phyloP scores from a whole-genome alignment of 2,797 vertebrate genomes.

The Eulemur rubriventer region DNA sequence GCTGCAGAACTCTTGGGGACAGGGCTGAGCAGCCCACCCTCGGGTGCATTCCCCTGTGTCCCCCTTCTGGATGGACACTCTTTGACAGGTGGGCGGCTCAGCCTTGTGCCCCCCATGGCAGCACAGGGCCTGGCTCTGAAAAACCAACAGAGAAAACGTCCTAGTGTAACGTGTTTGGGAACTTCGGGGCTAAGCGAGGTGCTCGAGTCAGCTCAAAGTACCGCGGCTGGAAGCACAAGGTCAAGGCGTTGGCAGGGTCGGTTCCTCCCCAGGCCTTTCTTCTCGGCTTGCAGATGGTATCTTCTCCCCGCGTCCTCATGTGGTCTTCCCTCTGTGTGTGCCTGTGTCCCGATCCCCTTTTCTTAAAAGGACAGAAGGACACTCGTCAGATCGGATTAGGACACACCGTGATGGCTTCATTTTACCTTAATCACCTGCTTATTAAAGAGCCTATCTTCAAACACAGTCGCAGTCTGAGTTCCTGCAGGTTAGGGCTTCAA shows the following conservation, averaged over 20 bases:
- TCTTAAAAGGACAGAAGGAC: neutral
- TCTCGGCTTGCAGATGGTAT: neutral
- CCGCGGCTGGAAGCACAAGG: neutral
- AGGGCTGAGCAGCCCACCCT: fast-evolving
- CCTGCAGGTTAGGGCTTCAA: no score
- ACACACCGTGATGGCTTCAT: neutral
- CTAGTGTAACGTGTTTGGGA: neutral
- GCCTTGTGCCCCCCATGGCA: neutral
- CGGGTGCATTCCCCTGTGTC: fast-evolving
- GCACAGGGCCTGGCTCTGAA: neutral
- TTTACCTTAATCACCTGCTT: neutral
- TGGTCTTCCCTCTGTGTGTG: neutral
- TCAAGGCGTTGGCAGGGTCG: neutral
- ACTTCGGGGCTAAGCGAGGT: neutral
- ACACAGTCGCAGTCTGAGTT: neutral
- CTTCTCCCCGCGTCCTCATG: neutral
- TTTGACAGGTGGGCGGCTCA: neutral
- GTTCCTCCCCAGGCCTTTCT: neutral
- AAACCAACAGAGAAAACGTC: neutral
- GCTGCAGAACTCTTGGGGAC: neutral
- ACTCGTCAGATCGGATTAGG: neutral
- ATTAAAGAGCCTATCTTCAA: neutral
- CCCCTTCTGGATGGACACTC: neutral
- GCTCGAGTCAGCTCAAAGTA: no score
- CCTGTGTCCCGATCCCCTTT: neutral